Evolutionary conservation across 2,888 invertebrate genomes (phyloP).

Genomic region (Eucriotettix oculatus): DNA sequence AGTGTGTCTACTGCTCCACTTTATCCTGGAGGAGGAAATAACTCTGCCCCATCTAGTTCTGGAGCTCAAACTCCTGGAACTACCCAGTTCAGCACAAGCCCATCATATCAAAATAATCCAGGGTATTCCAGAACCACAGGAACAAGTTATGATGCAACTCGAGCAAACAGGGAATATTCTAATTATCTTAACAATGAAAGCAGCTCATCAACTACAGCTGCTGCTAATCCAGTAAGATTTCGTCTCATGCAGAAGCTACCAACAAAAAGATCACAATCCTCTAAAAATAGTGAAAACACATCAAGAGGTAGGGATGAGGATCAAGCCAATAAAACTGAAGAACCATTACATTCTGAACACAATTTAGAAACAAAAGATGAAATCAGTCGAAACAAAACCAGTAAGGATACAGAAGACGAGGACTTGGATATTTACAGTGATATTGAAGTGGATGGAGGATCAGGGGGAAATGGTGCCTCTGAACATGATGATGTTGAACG

Average conservation of each 20-base stretch:
- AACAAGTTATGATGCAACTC: background rate
- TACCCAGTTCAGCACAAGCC: background rate
- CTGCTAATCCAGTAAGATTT: constrained; percentile 16
- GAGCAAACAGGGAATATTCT: constrained; percentile 10
- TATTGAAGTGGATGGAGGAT: constrained; percentile 27
- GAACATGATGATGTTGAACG: constrained; percentile 3
- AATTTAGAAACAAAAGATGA: too few species aligned
- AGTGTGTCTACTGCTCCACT: constrained; percentile 37
- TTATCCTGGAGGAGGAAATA: constrained; percentile 30
- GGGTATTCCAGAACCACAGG: background rate
- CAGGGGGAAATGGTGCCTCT: constrained; percentile 1
- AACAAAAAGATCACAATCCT: constrained; percentile 3
- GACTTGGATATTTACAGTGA: constrained; percentile 46
- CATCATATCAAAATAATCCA: background rate
- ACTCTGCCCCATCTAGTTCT: constrained; percentile 14
- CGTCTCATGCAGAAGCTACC: constrained; percentile 12
- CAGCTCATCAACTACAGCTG: constrained; percentile 4
- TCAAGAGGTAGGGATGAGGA: constrained; percentile 7
- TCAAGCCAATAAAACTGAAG: background rate
- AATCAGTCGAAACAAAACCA: too few species aligned
- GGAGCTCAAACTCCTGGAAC: constrained; percentile 24
- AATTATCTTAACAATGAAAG: constrained; percentile 10
- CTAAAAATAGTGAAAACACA: constrained; percentile 10
- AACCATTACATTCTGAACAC: background rate
- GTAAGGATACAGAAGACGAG: constrained; percentile 17